Conservation (phyloP, 2,797 vertebrate species). For the Pelochelys cantorii region DNA sequence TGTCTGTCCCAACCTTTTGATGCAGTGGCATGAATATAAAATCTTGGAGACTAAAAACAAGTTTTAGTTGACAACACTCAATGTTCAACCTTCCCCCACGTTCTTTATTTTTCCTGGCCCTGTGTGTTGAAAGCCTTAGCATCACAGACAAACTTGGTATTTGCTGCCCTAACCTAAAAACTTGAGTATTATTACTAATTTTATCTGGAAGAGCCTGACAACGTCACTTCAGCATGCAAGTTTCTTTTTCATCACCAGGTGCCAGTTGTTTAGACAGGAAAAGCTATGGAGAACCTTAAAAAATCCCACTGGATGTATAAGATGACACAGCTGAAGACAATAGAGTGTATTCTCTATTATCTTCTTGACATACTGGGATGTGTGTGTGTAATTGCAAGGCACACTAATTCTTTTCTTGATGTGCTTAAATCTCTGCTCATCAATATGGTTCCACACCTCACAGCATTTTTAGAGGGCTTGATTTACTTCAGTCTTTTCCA, state of each 20-base stretch:
- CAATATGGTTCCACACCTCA: neutral
- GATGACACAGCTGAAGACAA: neutral
- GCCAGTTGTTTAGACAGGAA: slow-evolving; percentile 19
- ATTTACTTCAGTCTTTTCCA: neutral
- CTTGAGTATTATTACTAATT: slow-evolving; percentile 19
- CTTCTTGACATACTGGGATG: neutral
- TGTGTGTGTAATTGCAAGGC: slow-evolving; percentile 24
- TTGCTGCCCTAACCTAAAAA: slow-evolving; percentile 2
- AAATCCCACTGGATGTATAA: slow-evolving; percentile 27
- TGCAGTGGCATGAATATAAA: slow-evolving; percentile 73
- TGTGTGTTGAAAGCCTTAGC: neutral
- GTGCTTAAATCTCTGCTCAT: neutral
- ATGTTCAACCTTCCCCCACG: neutral
- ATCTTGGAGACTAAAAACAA: slow-evolving; percentile 43
- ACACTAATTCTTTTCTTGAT: neutral
- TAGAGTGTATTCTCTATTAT: slow-evolving; percentile 10
- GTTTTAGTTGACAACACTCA: slow-evolving; percentile 33
- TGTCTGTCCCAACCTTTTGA: slow-evolving; percentile 73
- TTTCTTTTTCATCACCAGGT: slow-evolving; percentile 29
- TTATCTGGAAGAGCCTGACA: slow-evolving; percentile 43
- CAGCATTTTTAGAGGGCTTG: neutral
- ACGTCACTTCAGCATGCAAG: fast-evolving
- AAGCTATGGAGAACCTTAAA: neutral
- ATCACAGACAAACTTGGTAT: slow-evolving; percentile 2
- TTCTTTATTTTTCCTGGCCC: neutral